A percentile compares a stretch with the other conserved stretches of the same genome.
phyloP scores from a whole-genome alignment of 1,140 invertebrate species.

The Diachasma alloeum region DNA sequence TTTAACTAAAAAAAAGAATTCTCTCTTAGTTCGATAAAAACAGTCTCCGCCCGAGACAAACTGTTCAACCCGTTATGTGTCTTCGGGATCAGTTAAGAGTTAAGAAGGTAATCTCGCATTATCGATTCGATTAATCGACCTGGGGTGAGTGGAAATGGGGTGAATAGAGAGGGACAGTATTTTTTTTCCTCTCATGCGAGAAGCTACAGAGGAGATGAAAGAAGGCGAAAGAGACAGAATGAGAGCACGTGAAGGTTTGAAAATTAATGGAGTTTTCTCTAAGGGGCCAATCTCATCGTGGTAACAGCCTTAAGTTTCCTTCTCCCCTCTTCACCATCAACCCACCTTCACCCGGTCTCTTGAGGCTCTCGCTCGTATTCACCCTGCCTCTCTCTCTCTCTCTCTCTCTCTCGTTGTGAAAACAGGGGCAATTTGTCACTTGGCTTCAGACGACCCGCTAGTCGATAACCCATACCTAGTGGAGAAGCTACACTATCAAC shows the following conservation, averaged over 20 bases:
- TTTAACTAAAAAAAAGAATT: too few species aligned
- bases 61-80: slow-evolving; percentile 6
- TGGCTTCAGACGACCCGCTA: not conserved
- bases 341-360: not conserved
- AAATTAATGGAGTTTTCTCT: slow-evolving; percentile 8
- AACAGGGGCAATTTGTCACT: slow-evolving; percentile 9
- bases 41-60: not conserved
- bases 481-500: not conserved
- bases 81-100: slow-evolving; percentile 22
- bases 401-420: not conserved
- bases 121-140: slow-evolving; percentile 2
- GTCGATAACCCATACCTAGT: not conserved
- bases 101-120: not conserved
- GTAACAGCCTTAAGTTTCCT: slow-evolving; percentile 5
- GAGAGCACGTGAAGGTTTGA: not conserved
- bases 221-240: not conserved
- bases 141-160: not conserved
- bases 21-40: not conserved
- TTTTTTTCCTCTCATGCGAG: not conserved
- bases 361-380: not conserved
- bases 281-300: slow-evolving; percentile 7
- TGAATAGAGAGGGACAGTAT: not conserved
- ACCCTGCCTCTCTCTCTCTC: not conserved
- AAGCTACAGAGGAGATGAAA: not conserved
- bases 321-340: not conserved